These are phyloP conservation scores for Fratercula arctica DNA, from an alignment of 2,797 vertebrate genomes.

Conservation along the genomic window DNA sequence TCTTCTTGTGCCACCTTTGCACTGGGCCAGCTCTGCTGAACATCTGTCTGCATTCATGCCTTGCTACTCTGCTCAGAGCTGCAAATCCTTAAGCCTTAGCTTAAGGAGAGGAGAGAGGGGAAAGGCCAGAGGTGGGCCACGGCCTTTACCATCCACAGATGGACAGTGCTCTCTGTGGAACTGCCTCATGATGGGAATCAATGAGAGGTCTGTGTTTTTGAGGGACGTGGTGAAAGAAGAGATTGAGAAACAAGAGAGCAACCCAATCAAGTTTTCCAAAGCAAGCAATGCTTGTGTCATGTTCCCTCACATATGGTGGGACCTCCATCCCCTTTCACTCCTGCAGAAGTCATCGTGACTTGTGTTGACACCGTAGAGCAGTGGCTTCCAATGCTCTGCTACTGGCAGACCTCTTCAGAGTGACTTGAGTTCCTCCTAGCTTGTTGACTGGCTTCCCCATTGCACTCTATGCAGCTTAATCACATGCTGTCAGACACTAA, in stretches of 20 bases:
- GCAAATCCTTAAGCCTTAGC: neutral
- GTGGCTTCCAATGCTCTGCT: neutral
- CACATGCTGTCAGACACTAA: conserved; percentile 6
- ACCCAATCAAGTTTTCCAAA: neutral
- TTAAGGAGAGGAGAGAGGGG: neutral
- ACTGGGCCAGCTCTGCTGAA: neutral
- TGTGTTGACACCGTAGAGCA: neutral
- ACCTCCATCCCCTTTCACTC: neutral
- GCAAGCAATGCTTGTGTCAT: neutral
- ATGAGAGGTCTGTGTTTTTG: neutral
- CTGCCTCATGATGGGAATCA: neutral
- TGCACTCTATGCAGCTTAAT: neutral
- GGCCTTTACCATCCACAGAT: neutral
- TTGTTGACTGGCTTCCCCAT: neutral
- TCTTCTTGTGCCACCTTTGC: neutral
- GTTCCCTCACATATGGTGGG: neutral
- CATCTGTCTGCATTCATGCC: neutral
- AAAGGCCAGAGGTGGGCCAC: neutral
- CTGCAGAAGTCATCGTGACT: neutral
- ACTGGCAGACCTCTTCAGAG: neutral
- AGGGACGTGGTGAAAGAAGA: neutral
- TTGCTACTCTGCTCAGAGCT: neutral
- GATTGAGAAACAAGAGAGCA: neutral
- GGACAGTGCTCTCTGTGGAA: neutral
- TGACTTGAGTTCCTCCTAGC: neutral